phyloP scores from a whole-genome alignment of 2,888 invertebrate species.

The Acanthosepion pharaonis region DNA sequence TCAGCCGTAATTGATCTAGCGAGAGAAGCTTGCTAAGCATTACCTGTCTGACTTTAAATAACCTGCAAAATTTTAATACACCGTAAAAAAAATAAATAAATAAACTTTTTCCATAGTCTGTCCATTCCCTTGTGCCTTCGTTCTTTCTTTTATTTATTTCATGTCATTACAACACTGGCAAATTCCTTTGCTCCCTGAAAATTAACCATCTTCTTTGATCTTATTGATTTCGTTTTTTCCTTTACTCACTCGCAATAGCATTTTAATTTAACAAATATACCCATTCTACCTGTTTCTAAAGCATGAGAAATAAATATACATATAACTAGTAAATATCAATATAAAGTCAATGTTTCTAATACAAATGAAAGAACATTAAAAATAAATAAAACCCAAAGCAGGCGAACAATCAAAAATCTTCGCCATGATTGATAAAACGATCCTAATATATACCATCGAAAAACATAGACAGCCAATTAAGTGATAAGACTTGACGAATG shows the following conservation, averaged over 20 bases:
- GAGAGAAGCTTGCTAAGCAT: too few relatives aligned
- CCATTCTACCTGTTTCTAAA: neutral
- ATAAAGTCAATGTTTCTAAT: neutral
- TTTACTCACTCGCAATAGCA: neutral
- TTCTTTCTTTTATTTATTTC: too few relatives aligned
- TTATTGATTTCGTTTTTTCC: neutral
- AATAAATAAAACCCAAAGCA: neutral
- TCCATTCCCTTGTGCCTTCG: too few relatives aligned
- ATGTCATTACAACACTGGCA: too few relatives aligned
- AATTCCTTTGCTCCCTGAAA: too few relatives aligned
- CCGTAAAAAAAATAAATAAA: too few relatives aligned
- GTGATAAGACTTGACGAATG: conserved; percentile 15
- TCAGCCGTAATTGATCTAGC: too few relatives aligned
- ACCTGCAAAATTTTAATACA: too few relatives aligned
- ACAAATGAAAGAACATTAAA: neutral
- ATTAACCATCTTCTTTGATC: neutral
- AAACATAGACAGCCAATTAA: neutral
- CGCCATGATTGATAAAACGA: neutral
- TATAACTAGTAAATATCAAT: neutral
- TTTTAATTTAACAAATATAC: neutral
- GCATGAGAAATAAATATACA: neutral
- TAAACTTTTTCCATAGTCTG: too few relatives aligned
- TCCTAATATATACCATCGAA: neutral
- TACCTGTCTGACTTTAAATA: too few relatives aligned
- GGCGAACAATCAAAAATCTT: neutral